Percentiles rank a stretch among this genome's conserved stretches.
These are phyloP conservation scores for Drosophila willistoni DNA, from an alignment of 1,140 invertebrate genomes.

Conservation along the genomic window DNA sequence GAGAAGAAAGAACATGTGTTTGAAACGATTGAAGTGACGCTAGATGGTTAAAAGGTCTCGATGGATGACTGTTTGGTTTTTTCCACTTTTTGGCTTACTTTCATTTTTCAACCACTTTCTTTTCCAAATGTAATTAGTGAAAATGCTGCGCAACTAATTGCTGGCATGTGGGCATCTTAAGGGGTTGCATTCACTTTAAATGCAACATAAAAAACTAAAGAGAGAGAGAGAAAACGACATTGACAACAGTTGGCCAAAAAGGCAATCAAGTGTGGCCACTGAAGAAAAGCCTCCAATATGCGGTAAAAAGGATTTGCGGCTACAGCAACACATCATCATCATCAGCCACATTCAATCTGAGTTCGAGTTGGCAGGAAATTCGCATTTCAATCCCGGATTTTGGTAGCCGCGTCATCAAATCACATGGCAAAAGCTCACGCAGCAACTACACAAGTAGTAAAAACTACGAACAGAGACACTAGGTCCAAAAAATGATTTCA, in stretches of 20 bases:
- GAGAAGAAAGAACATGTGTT: slow-evolving; percentile 65
- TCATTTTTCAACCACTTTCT: slow-evolving; percentile 64
- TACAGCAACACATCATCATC: slow-evolving; percentile 55
- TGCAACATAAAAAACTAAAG: slow-evolving; percentile 51
- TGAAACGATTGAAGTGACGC: slow-evolving; percentile 55
- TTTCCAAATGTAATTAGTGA: slow-evolving; percentile 26
- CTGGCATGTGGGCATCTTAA: slow-evolving; percentile 56
- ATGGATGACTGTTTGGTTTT: slow-evolving; percentile 35
- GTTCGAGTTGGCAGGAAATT: slow-evolving; percentile 11
- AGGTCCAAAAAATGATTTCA: slow-evolving; percentile 67
- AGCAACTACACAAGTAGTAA: slow-evolving; percentile 64
- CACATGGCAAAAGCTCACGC: slow-evolving; percentile 66
- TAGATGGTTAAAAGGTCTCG: slow-evolving; percentile 25
- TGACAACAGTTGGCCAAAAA: slow-evolving; percentile 55
- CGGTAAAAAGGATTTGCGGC: slow-evolving; percentile 60
- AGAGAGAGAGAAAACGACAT: slow-evolving; percentile 13
- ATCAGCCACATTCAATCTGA: slow-evolving; percentile 23
- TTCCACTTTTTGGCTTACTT: slow-evolving; percentile 67
- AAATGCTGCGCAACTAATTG: slow-evolving; percentile 65
- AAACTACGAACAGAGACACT: slow-evolving; percentile 40
- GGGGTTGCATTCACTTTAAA: slow-evolving; percentile 56
- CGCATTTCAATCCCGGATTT: slow-evolving; percentile 44
- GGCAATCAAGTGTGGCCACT: slow-evolving; percentile 53
- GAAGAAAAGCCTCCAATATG: slow-evolving; percentile 46
- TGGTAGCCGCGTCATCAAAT: slow-evolving; percentile 67